A percentile compares a stretch with the other conserved stretches of the same genome.
Evolutionary conservation across 2,113 vertebrate species (phyloP).

Genomic region (Perca schrenkii): DNA sequence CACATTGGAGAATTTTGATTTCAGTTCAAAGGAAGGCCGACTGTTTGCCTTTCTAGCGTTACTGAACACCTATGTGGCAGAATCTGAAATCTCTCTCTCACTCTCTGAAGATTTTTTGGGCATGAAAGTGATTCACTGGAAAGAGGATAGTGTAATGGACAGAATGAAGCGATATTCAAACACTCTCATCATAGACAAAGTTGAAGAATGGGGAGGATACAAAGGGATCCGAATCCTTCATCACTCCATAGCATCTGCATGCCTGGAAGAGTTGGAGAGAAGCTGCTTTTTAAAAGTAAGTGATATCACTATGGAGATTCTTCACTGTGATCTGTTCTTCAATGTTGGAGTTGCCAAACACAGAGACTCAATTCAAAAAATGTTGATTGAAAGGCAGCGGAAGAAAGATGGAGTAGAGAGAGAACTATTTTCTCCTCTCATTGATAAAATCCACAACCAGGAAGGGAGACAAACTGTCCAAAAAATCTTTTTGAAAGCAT

Average conservation of each 20-base stretch:
- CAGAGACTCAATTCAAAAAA: conserved; percentile 16
- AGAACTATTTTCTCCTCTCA: conserved; percentile 66
- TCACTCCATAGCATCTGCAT: conserved; percentile 52
- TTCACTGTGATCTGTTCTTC: conserved; percentile 75
- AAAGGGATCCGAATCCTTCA: conserved; percentile 59
- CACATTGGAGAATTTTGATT: conserved; percentile 55
- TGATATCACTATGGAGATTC: conserved; percentile 38
- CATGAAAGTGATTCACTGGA: background rate
- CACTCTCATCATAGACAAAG: conserved; percentile 24
- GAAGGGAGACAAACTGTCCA: conserved; percentile 43
- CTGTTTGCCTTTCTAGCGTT: conserved; percentile 59
- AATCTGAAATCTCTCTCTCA: conserved; percentile 53
- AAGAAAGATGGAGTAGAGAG: conserved; percentile 56
- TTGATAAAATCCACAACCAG: conserved; percentile 59
- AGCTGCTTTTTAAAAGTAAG: background rate
- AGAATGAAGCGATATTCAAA: conserved; percentile 63
- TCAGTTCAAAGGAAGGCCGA: background rate
- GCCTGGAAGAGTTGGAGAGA: conserved; percentile 57
- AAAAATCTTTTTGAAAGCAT: conserved; percentile 73
- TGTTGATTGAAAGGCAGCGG: conserved; percentile 69
- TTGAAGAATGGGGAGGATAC: conserved; percentile 35
- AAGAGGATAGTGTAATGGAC: conserved; percentile 14
- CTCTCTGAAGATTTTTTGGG: conserved; percentile 64
- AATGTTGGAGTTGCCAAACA: conserved; percentile 53
- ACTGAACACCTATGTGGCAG: conserved; percentile 50